Evolutionary conservation across 2,888 invertebrate species (phyloP).

Genomic region (Mellilla xanthometata): DNA sequence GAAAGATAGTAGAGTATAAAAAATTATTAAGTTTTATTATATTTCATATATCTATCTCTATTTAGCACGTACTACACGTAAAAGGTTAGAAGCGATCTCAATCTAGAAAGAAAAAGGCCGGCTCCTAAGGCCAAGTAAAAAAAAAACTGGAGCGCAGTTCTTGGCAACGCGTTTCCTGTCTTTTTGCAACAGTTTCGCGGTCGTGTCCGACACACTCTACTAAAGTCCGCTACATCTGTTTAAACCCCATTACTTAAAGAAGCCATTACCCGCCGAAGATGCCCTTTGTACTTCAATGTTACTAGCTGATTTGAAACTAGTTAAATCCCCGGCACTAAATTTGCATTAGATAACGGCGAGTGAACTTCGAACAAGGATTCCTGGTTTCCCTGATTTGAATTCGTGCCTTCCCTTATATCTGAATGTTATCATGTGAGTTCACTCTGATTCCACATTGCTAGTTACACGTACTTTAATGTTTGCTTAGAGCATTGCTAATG

Average conservation of each 20-base stretch:
- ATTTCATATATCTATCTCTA: no score
- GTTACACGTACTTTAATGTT: conserved; percentile 21
- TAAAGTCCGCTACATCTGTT: conserved; percentile 43
- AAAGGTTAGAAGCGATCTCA: no score
- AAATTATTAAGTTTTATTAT: no score
- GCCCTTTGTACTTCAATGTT: conserved; percentile 48
- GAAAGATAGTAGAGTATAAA: no score
- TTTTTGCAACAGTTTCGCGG: conserved; percentile 12
- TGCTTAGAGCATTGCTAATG: conserved; percentile 17
- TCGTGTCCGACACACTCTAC: conserved; percentile 14
- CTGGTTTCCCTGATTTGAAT: conserved; percentile 59
- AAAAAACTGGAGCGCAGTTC: conserved; percentile 3
- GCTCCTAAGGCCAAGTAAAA: neutral
- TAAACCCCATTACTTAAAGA: conserved; percentile 62
- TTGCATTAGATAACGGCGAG: conserved; percentile 66
- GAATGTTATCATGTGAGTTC: conserved; percentile 50
- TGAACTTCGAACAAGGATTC: conserved; percentile 59
- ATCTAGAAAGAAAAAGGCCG: neutral
- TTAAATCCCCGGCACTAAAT: conserved; percentile 68
- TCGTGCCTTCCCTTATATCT: conserved; percentile 59
- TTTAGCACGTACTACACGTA: no score
- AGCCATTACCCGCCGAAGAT: conserved; percentile 62
- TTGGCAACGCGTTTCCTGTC: conserved; percentile 4
- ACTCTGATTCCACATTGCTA: conserved; percentile 42
- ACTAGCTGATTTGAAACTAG: conserved; percentile 45